Conservation (phyloP, 2,113 vertebrate species). For the Etheostoma cragini region DNA sequence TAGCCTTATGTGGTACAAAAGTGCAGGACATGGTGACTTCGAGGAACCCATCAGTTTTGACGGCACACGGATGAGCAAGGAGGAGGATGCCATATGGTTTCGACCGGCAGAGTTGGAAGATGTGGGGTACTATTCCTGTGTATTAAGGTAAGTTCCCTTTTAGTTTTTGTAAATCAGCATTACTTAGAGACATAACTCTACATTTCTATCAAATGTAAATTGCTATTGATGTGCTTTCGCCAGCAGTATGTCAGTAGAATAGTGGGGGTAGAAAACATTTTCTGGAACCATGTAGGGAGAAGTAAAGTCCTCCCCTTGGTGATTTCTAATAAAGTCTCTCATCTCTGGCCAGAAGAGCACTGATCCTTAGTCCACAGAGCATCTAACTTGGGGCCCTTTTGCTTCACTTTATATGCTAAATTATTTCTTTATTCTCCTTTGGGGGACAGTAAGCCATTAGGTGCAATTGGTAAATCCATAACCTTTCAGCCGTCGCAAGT, state of each 20-base stretch:
- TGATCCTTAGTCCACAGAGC: conserved; percentile 37
- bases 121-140: conserved; percentile 95
- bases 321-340: conserved; percentile 52
- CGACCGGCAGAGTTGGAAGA: conserved; percentile 94
- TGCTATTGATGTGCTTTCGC: not conserved
- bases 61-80: conserved; percentile 96
- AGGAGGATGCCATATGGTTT: conserved; percentile 99
- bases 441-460: conserved; percentile 67
- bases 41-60: conserved; percentile 99
- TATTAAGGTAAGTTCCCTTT: conserved; percentile 78
- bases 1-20: conserved; percentile 99
- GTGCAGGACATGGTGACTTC: conserved; percentile 93
- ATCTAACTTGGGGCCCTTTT: conserved; percentile 29
- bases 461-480: conserved; percentile 66
- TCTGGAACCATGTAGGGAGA: conserved; percentile 26
- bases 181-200: not conserved
- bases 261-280: conserved; percentile 35
- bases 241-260: conserved; percentile 35
- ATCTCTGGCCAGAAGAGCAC: conserved; percentile 45
- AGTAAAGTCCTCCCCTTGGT: conserved; percentile 49
- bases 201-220: not conserved
- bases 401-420: conserved; percentile 61
- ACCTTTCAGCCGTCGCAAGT: conserved; percentile 47
- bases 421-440: conserved; percentile 66
- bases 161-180: not conserved